A percentile compares a stretch with the other conserved stretches of the same genome.
Conservation (phyloP, 2,888 invertebrate genomes). For the Tetrapedia diversipes region DNA sequence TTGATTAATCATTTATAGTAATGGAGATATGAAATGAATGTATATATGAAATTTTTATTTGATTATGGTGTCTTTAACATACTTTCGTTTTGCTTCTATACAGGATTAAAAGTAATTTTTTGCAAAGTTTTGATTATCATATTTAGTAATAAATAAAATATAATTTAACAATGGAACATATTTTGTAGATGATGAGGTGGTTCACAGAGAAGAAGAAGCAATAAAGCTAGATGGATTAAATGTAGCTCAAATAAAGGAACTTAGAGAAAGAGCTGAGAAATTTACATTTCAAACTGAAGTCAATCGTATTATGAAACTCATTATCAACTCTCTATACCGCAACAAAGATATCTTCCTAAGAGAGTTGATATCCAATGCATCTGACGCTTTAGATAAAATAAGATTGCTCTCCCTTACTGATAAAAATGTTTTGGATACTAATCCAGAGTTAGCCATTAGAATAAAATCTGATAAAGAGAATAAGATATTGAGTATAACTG, state of each 20-base stretch:
- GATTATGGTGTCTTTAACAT: not conserved
- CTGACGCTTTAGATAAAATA: constrained; percentile 99
- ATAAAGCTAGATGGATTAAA: constrained; percentile 97
- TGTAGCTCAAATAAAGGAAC: constrained; percentile 95
- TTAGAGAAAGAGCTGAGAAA: constrained; percentile 94
- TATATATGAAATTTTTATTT: constrained; percentile 5
- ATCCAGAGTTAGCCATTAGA: constrained; percentile 93
- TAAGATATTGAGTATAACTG: constrained; percentile 95
- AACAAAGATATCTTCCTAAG: constrained; percentile 99
- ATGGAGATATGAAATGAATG: not conserved
- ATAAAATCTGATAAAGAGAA: constrained; percentile 93
- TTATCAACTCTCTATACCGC: constrained; percentile 99
- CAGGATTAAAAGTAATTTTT: not conserved
- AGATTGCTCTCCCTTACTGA: constrained; percentile 96
- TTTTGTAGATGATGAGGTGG: constrained; percentile 91
- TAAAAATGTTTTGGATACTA: constrained; percentile 89
- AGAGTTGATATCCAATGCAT: constrained; percentile 99
- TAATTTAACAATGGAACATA: not conserved
- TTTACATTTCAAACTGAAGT: constrained; percentile 98
- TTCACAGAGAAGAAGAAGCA: constrained; percentile 97
- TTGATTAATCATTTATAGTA: not conserved
- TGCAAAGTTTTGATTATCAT: not conserved
- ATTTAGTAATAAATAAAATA: not conserved
- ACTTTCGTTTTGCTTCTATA: not conserved
- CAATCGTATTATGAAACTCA: constrained; percentile 99